These are phyloP conservation scores for Melanocharis versteri DNA, from an alignment of 2,113 vertebrate genomes.

Conservation along the genomic window DNA sequence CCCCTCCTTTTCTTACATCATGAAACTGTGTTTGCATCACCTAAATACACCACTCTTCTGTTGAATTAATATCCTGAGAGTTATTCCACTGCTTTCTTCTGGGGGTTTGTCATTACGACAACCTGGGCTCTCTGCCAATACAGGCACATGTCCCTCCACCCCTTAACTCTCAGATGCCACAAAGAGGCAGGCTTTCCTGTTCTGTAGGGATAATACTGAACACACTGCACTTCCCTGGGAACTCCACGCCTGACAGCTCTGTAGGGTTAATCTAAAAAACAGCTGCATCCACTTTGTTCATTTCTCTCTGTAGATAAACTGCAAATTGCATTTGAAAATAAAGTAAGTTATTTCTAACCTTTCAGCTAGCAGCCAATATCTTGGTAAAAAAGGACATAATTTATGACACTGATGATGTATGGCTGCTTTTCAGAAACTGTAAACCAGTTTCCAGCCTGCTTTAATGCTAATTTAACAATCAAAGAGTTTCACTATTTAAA, in stretches of 20 bases:
- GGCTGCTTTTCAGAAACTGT: not conserved
- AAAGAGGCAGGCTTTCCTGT: not conserved
- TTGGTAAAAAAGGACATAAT: slow-evolving; percentile 37
- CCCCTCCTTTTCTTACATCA: not conserved
- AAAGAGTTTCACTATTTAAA: slow-evolving; percentile 22
- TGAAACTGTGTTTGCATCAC: not conserved
- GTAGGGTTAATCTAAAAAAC: slow-evolving; percentile 70
- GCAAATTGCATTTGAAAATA: slow-evolving; percentile 75
- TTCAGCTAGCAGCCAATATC: slow-evolving; percentile 60
- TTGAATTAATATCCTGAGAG: not conserved
- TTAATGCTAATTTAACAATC: slow-evolving; percentile 23
- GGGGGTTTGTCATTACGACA: not conserved
- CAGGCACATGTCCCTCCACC: not conserved
- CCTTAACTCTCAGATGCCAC: not conserved
- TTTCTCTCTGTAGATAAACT: slow-evolving; percentile 67
- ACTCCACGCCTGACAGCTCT: not conserved
- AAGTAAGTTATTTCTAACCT: slow-evolving; percentile 66
- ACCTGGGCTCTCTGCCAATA: not conserved
- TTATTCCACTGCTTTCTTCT: not conserved
- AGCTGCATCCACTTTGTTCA: slow-evolving; percentile 74
- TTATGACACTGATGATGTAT: slow-evolving; percentile 17
- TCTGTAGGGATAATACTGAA: not conserved
- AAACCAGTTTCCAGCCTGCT: slow-evolving; percentile 14
- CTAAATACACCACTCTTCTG: not conserved
- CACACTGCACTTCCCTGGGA: not conserved